Conservation (phyloP, 1,140 invertebrate genomes). For the Ostrea edulis region DNA sequence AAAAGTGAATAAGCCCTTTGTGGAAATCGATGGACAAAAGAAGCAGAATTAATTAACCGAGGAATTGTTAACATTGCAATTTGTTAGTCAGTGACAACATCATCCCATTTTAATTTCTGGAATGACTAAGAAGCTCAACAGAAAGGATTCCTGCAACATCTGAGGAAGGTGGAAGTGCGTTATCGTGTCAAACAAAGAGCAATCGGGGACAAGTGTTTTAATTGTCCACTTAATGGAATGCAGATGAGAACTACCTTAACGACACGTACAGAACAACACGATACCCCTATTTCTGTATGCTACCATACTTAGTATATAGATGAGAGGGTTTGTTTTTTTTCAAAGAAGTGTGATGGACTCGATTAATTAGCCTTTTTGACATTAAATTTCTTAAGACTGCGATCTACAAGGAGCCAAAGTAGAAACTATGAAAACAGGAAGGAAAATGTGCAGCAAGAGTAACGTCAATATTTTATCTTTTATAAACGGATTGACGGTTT, state of each 20-base stretch:
- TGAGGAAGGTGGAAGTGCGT: not conserved
- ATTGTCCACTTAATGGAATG: not conserved
- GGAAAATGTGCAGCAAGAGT: not conserved
- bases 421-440: not conserved
- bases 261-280: not conserved
- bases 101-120: not conserved
- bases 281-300: not conserved
- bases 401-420: not conserved
- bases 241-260: not conserved
- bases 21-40: too few species aligned
- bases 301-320: too few species aligned
- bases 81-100: not conserved
- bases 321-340: too few species aligned
- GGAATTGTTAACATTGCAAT: not conserved
- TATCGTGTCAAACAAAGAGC: not conserved
- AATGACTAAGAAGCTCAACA: constrained; percentile 7
- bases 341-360: too few species aligned
- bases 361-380: not conserved
- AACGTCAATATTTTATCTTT: not conserved
- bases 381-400: not conserved
- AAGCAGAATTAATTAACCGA: not conserved
- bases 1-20: too few species aligned
- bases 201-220: not conserved
- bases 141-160: not conserved
- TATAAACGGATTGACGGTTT: not conserved